Conservation (phyloP, 2,113 vertebrate genomes). For the Labeo rohita region DNA sequence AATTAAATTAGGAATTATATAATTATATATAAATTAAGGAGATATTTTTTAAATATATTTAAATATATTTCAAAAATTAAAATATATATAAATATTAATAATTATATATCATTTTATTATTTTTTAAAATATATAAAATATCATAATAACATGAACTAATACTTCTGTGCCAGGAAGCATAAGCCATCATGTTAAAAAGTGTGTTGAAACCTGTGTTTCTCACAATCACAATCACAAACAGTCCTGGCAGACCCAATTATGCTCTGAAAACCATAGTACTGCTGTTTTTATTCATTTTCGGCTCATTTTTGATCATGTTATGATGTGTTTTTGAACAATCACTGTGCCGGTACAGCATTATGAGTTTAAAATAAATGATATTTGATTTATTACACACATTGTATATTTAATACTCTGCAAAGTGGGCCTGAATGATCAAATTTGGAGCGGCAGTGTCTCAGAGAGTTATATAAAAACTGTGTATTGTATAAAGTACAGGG, state of each 20-base stretch:
- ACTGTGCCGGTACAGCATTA: background rate
- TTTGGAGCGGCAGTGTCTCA: background rate
- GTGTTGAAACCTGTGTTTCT: slow-evolving; percentile 8
- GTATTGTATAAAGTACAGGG: background rate
- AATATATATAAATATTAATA: too few relatives aligned
- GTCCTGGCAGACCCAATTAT: background rate
- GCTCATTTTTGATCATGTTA: background rate
- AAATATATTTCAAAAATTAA: too few relatives aligned
- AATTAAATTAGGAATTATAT: too few relatives aligned
- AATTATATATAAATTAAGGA: too few relatives aligned
- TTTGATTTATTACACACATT: slow-evolving; percentile 3
- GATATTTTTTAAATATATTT: too few relatives aligned
- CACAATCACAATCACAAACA: background rate
- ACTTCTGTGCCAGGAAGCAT: background rate
- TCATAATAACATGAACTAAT: background rate
- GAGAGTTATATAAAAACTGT: background rate
- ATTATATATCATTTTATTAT: too few relatives aligned
- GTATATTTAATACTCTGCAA: slow-evolving; percentile 23
- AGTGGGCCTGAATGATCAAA: background rate
- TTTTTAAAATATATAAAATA: too few relatives aligned
- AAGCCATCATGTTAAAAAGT: slow-evolving; percentile 1
- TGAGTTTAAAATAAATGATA: slow-evolving; percentile 12
- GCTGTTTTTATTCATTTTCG: background rate
- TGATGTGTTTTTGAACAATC: slow-evolving; percentile 18
- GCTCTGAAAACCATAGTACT: background rate